These are phyloP conservation scores for Mastacembelus armatus DNA, from an alignment of 2,797 vertebrate genomes.

Conservation along the genomic window DNA sequence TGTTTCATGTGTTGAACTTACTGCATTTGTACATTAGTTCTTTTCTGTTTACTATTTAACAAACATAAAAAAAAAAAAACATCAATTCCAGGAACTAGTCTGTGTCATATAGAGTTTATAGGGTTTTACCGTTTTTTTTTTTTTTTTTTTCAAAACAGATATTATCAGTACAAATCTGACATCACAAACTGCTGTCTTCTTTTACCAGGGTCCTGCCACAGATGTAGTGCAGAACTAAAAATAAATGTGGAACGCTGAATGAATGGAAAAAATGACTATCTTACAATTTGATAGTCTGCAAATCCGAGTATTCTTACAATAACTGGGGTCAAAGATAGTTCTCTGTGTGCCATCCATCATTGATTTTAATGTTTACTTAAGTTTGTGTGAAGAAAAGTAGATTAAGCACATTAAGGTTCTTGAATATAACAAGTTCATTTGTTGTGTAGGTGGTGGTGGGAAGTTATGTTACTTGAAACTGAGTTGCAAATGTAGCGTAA, in stretches of 20 bases:
- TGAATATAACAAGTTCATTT: slow-evolving; percentile 37
- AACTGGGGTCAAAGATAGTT: slow-evolving; percentile 28
- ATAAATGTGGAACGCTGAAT: not conserved
- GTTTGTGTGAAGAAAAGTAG: slow-evolving; percentile 28
- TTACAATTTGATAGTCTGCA: not conserved
- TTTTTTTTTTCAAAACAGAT: not conserved
- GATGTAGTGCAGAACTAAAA: not conserved
- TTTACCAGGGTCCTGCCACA: not conserved
- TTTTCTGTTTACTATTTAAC: not conserved
- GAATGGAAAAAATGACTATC: not conserved
- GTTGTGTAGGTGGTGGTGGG: slow-evolving; percentile 45
- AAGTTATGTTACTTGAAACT: slow-evolving; percentile 34
- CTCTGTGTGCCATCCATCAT: not conserved
- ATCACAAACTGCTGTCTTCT: not conserved
- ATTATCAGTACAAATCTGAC: not conserved
- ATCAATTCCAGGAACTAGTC: too few species aligned
- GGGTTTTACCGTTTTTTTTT: too few species aligned
- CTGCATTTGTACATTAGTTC: not conserved
- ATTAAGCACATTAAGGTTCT: slow-evolving; percentile 21
- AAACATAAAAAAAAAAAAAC: too few species aligned
- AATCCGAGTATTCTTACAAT: slow-evolving; percentile 4
- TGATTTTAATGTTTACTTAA: slow-evolving; percentile 31
- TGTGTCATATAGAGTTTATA: too few species aligned
- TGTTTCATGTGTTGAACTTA: not conserved
- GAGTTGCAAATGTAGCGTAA: slow-evolving; percentile 34